Evolutionary conservation across 2,113 vertebrate species (phyloP).

Genomic region (Callaeas wilsoni): DNA sequence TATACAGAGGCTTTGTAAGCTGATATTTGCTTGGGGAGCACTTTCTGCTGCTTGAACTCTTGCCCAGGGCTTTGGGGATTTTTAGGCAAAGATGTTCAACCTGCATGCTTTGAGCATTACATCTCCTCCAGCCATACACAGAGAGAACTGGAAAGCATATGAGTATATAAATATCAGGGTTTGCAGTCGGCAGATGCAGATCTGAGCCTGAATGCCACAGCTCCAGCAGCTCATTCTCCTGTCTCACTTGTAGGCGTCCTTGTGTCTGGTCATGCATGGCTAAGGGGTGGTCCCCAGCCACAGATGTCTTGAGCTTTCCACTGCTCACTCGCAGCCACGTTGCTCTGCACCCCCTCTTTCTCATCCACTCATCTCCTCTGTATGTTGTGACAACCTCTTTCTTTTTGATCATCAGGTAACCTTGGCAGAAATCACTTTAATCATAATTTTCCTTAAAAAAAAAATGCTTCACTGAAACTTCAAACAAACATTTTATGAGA

Average conservation of each 20-base stretch:
- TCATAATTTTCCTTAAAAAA: neutral
- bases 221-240: neutral
- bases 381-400: neutral
- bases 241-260: accelerated
- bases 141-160: neutral
- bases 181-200: neutral
- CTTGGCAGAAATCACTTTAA: neutral
- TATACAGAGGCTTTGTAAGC: neutral
- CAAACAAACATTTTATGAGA: neutral
- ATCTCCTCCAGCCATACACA: neutral
- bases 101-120: neutral
- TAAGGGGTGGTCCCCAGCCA: neutral
- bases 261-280: neutral
- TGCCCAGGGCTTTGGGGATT: neutral
- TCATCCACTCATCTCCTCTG: neutral
- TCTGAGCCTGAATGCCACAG: neutral
- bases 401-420: neutral
- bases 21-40: neutral
- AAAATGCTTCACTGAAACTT: neutral
- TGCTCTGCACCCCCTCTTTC: neutral
- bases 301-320: neutral
- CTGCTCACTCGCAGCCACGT: accelerated
- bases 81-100: neutral
- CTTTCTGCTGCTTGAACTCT: neutral
- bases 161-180: neutral